Conservation (phyloP, 2,113 vertebrate species). For the Hiodon tergisus region DNA sequence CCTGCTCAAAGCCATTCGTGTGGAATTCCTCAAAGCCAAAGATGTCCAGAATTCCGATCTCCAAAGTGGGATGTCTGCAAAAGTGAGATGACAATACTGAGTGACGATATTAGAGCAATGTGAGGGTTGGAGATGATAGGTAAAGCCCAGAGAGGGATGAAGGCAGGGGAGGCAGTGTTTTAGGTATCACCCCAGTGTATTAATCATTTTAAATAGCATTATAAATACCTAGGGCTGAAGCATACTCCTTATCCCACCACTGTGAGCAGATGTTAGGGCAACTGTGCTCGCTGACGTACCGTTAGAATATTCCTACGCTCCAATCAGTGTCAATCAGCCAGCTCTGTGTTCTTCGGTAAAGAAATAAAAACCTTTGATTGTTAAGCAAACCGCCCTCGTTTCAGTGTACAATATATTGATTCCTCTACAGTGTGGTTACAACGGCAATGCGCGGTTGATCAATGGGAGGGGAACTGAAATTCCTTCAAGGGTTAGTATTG, state of each 20-base stretch:
- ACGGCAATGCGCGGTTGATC: background rate
- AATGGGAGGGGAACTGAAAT: no score
- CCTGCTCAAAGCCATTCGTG: slow-evolving; percentile 87
- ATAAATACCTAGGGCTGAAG: no score
- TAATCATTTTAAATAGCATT: no score
- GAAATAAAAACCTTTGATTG: background rate
- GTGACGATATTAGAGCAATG: background rate
- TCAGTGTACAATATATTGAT: slow-evolving; percentile 17
- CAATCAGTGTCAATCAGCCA: background rate
- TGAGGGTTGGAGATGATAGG: background rate
- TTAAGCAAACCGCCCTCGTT: background rate
- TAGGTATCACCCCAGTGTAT: background rate
- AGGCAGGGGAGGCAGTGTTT: background rate
- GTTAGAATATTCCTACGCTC: background rate
- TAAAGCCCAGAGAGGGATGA: background rate
- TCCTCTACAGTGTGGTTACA: background rate
- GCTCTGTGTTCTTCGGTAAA: background rate
- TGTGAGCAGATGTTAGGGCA: no score
- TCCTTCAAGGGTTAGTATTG: no score
- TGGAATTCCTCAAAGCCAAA: slow-evolving; percentile 93
- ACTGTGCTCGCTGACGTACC: background rate
- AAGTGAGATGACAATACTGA: background rate
- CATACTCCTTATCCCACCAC: no score
- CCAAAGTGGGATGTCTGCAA: slow-evolving; percentile 68
- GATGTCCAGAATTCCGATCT: slow-evolving; percentile 85